Evolutionary conservation across 2,888 invertebrate genomes (phyloP).

Genomic region (Amorpha juglandis): DNA sequence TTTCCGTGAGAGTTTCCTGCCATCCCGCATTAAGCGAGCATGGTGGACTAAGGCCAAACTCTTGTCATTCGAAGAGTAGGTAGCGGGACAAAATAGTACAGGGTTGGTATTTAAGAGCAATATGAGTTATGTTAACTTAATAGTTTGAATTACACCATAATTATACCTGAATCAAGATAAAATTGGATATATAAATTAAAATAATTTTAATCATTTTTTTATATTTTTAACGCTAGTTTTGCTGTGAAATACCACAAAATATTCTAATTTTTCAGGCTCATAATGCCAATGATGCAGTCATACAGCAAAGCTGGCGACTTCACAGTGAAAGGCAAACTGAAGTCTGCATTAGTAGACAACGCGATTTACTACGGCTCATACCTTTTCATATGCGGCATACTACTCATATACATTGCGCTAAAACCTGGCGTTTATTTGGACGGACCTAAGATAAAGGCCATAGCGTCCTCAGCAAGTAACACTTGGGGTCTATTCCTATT

Average conservation of each 20-base stretch:
- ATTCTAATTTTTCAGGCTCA: conserved; percentile 86
- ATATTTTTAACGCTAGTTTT: too few relatives aligned
- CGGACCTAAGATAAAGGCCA: conserved; percentile 96
- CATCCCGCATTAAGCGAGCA: too few relatives aligned
- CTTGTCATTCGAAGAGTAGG: too few relatives aligned
- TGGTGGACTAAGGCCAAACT: too few relatives aligned
- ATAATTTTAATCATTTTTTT: too few relatives aligned
- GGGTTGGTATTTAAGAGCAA: too few relatives aligned
- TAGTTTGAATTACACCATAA: too few relatives aligned
- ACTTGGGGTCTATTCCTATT: conserved; percentile 99
- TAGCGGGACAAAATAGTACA: too few relatives aligned
- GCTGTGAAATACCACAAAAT: background rate
- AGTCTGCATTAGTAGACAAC: conserved; percentile 97
- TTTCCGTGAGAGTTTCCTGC: too few relatives aligned
- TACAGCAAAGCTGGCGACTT: conserved; percentile 99
- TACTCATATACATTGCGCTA: conserved; percentile 96
- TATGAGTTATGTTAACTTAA: too few relatives aligned
- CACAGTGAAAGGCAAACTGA: conserved; percentile 95
- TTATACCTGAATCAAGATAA: too few relatives aligned
- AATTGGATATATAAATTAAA: too few relatives aligned
- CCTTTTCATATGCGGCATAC: conserved; percentile 95
- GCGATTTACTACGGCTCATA: conserved; percentile 99
- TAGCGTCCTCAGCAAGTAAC: conserved; percentile 99
- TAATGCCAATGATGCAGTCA: conserved; percentile 99
- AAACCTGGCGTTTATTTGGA: conserved; percentile 95